A percentile compares a stretch with the other conserved stretches of the same genome.
Conservation (phyloP, 2,888 invertebrate genomes). For the Orthosia incerta region DNA sequence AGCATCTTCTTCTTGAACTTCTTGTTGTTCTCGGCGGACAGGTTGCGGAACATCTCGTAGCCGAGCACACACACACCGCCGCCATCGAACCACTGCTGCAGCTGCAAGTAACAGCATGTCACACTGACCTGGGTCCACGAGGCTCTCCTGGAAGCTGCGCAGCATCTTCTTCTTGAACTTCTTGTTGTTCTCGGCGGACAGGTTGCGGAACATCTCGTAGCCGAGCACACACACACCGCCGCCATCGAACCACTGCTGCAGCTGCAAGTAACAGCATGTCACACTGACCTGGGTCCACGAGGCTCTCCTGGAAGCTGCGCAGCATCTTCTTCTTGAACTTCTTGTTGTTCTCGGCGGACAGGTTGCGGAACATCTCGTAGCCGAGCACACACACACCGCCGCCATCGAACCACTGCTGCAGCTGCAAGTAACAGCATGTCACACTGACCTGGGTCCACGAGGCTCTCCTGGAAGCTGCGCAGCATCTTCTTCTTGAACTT, state of each 20-base stretch:
- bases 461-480: conserved; percentile 92
- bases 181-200: conserved; percentile 92
- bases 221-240: conserved; percentile 98
- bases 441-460: conserved; percentile 95
- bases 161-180: conserved; percentile 94
- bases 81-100: conserved; percentile 95
- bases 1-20: conserved; percentile 94
- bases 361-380: conserved; percentile 98
- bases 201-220: conserved; percentile 98
- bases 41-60: conserved; percentile 98
- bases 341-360: conserved; percentile 92
- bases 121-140: conserved; percentile 95
- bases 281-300: conserved; percentile 95
- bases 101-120: no score
- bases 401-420: conserved; percentile 95
- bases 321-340: conserved; percentile 94
- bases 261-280: no score
- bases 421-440: no score
- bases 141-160: conserved; percentile 92
- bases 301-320: conserved; percentile 92
- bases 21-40: conserved; percentile 92
- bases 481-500: conserved; percentile 94
- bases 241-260: conserved; percentile 95
- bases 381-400: conserved; percentile 98
- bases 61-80: conserved; percentile 98